Evolutionary conservation across 2,113 vertebrate genomes (phyloP), one percentile per base, ranked within the genome.

Genomic region (Pterophyllum scalare): DNA sequence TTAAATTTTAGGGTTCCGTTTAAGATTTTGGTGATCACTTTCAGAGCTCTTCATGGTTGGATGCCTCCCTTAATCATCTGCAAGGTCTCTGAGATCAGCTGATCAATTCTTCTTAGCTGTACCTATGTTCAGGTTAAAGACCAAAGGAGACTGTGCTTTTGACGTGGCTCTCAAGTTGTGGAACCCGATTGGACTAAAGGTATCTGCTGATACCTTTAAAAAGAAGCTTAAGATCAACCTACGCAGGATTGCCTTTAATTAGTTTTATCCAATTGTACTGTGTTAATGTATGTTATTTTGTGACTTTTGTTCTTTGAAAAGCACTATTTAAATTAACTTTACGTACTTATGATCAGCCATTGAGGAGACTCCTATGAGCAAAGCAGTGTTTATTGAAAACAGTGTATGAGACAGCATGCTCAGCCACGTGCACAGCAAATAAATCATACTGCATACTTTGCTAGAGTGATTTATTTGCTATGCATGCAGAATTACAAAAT

Each of bases 321-420:
- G 22, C 26, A n/a, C 0, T 0, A 22, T 67, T 67, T 65, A 65
- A 65, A 65, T 24, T 7, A 65, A 43, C 5, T 65, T 22, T 26
- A 17, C 62, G 26, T 12, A 40, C 19, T 49, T 46, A 67, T 14
- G 46, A 19, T 72, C 17, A 72, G 43, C n/a, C 43, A 72, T 17
- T 3, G 11, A 52, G 65, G 20, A 62, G 49, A 79, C 77, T 57
- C 33, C 74, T 20, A n/a, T 52, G 17, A 40, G 20, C 38, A 78
- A 46, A 52, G 65, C 7, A 58, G 35, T 17, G 17, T 91, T 90
- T 86, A 90, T 84, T 89, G 31, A 76, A 61, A 84, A 24, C 33
- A 52, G n/a, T 20, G 17, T 28, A 59, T 77, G 49, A 87, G 14
- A 78, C 6, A 58, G 22, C 40, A 80, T 65, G 15, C 28, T 67